A percentile compares a stretch with the other conserved stretches of the same genome.
phyloP scores from a whole-genome alignment of 2,113 vertebrate genomes.

The Phylloscopus whistleri region DNA sequence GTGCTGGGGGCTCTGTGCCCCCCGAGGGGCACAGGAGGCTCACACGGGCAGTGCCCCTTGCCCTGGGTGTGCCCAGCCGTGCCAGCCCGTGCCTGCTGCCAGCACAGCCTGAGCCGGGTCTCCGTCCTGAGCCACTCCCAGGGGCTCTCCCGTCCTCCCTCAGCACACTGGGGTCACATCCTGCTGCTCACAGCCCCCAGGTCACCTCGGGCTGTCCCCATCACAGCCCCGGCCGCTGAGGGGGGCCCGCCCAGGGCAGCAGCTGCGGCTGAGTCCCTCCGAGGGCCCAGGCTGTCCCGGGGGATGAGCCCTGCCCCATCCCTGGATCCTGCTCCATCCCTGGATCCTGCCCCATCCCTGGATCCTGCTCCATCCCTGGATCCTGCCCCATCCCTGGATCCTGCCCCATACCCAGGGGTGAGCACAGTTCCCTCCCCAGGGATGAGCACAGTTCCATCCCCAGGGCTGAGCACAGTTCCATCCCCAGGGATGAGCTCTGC shows the following conservation, averaged over 20 bases:
- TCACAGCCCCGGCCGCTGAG: fast-evolving
- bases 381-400: no score
- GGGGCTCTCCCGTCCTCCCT: neutral
- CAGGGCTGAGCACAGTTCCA: no score
- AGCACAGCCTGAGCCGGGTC: neutral
- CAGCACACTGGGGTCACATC: fast-evolving
- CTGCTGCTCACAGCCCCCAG: neutral
- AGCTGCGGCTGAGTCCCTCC: no score
- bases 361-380: no score
- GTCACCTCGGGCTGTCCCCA: fast-evolving
- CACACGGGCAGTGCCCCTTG: neutral
- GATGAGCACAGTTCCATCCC: no score
- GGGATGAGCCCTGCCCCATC: neutral
- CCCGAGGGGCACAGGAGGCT: neutral
- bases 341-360: neutral
- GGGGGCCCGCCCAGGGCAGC: neutral
- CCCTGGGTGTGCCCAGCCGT: neutral
- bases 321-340: neutral
- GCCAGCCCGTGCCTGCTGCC: neutral
- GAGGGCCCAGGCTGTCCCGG: neutral
- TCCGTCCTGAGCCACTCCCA: fast-evolving
- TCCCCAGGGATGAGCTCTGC: neutral
- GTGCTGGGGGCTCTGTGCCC: neutral
- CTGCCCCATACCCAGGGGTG: no score
- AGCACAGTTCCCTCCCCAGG: no score